A percentile compares a stretch with the other conserved stretches of the same genome.
These are phyloP conservation scores for Rhinogobius similis DNA, from an alignment of 2,113 vertebrate species.

Conservation along the genomic window DNA sequence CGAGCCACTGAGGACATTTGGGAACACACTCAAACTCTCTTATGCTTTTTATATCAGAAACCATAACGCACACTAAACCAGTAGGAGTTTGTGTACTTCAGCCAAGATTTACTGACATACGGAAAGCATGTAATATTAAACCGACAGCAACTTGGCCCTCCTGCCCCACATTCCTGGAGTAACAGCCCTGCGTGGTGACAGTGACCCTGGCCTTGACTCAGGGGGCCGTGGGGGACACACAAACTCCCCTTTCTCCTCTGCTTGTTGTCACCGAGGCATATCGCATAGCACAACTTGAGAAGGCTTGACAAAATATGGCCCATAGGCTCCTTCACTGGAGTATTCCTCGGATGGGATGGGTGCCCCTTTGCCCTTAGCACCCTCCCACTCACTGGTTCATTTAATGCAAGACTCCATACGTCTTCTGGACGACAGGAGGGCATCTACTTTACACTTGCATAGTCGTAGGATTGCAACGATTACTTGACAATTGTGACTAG, in stretches of 20 bases:
- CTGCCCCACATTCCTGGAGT: constrained; percentile 67
- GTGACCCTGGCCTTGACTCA: constrained; percentile 66
- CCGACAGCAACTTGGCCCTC: constrained; percentile 54
- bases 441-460: constrained; percentile 39
- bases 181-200: constrained; percentile 51
- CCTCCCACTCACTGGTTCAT: background rate
- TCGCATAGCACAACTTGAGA: constrained; percentile 54
- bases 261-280: constrained; percentile 30
- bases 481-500: too few species aligned
- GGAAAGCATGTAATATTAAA: constrained; percentile 60
- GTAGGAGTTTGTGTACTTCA: constrained; percentile 23
- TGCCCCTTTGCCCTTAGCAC: constrained; percentile 46
- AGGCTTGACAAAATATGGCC: constrained; percentile 48
- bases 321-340: constrained; percentile 17
- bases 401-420: constrained; percentile 28
- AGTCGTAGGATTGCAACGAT: background rate
- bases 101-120: constrained; percentile 53
- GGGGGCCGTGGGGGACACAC: constrained; percentile 4
- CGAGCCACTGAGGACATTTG: too few species aligned
- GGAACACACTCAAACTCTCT: too few species aligned
- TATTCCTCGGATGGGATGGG: constrained; percentile 23
- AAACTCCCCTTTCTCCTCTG: constrained; percentile 10
- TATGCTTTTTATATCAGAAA: constrained; percentile 1
- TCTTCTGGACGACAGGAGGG: constrained; percentile 35
- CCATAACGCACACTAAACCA: constrained; percentile 23